Conservation (phyloP, 2,888 invertebrate genomes). For the Tipula confusa region DNA sequence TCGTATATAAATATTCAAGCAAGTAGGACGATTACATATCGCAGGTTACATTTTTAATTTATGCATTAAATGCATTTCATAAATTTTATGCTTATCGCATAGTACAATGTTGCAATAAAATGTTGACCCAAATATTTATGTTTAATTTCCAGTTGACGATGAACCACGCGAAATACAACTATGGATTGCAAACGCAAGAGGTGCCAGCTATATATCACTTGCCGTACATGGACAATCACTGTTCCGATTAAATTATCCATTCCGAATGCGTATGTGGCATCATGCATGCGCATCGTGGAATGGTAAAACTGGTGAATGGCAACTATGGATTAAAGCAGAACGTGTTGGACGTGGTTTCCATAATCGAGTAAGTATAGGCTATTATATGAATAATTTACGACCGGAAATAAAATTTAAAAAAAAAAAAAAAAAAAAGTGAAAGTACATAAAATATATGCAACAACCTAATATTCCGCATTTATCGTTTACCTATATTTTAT, state of each 20-base stretch:
- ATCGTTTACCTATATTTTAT: neutral
- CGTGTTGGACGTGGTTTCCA: slow-evolving; percentile 81
- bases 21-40: neutral
- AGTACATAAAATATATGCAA: neutral
- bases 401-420: no score
- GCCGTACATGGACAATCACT: slow-evolving; percentile 77
- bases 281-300: slow-evolving; percentile 87
- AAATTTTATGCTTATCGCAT: neutral
- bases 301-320: slow-evolving; percentile 85
- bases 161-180: slow-evolving; percentile 69
- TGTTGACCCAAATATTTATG: neutral
- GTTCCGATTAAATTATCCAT: slow-evolving; percentile 67
- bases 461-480: neutral
- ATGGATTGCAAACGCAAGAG: slow-evolving; percentile 75
- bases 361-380: slow-evolving; percentile 64
- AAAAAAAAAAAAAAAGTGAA: no score
- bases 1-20: no score
- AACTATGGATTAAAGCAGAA: slow-evolving; percentile 82
- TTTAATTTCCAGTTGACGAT: slow-evolving; percentile 57
- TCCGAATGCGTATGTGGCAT: slow-evolving; percentile 71
- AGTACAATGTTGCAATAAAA: neutral
- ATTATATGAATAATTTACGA: neutral
- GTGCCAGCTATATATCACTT: slow-evolving; percentile 78
- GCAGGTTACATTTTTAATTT: neutral
- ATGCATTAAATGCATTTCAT: neutral